Evolutionary conservation across 2,888 invertebrate species (phyloP).

Genomic region (Argynnis bischoffii): DNA sequence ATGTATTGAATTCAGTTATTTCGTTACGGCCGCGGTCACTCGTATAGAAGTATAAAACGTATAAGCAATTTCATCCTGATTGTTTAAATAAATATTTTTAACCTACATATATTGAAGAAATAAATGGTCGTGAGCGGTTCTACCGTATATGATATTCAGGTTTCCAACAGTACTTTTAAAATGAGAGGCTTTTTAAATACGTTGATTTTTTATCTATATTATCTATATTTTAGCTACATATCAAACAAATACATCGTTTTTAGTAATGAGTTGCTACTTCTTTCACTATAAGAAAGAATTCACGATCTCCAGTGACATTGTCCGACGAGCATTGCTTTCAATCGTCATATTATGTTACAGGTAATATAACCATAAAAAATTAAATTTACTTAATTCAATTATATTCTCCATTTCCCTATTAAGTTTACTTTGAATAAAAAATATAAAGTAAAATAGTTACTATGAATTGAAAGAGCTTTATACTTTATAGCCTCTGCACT

Average conservation of each 20-base stretch:
- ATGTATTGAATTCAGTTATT: conserved; percentile 36
- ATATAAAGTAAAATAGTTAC: conserved; percentile 17
- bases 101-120: conserved; percentile 15
- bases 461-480: conserved; percentile 20
- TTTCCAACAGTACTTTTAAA: not conserved
- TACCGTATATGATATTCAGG: not conserved
- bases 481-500: conserved; percentile 19
- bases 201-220: too few species aligned
- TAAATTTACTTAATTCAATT: not conserved
- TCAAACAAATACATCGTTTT: too few species aligned
- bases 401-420: conserved; percentile 7
- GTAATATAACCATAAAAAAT: too few species aligned
- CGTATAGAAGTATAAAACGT: conserved; percentile 30
- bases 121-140: not conserved
- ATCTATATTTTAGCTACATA: too few species aligned
- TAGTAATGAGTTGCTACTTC: too few species aligned
- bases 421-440: conserved; percentile 13
- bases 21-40: conserved; percentile 35
- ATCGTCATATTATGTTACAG: too few species aligned
- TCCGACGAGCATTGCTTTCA: too few species aligned
- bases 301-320: too few species aligned
- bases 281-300: too few species aligned
- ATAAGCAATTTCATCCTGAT: conserved; percentile 22
- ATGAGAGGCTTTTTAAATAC: too few species aligned
- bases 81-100: conserved; percentile 14